Evolutionary conservation across 2,797 vertebrate species (phyloP), one percentile per base, ranked within the genome.

Genomic region (Sphenodon punctatus): DNA sequence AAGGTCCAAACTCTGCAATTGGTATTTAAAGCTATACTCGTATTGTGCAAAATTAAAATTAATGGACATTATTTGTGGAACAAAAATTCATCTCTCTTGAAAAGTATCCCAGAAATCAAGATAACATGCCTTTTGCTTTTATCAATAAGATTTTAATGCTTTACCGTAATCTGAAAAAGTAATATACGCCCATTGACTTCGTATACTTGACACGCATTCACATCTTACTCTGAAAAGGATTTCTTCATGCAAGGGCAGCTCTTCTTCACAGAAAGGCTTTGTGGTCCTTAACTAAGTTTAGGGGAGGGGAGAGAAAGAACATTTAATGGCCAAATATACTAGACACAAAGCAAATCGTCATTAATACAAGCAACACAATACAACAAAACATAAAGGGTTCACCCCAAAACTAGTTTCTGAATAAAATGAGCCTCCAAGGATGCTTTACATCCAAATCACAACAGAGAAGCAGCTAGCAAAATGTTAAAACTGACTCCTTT

Each of bases 141-240:
- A 0, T 39, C 25, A 20, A 15, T 20, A 41, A 55, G 32, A 0
- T 0, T 10, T 2, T 39, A 48, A 15, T 1, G 0, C 0, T 5
- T 68, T 88, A 93, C 93, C 92, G 74, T 59, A 67, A 7, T 90
- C 92, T 0, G 4, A 79, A 12, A 94, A 76, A 3, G 89, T 88
- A 46, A 86, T 87, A 78, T 94, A 85, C 72, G 89, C 79, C 91
- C 93, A 93, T 2, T 2, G 43, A 63, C 94, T 95, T n/a, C 81
- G 80, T 27, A 83, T 7, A 3, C 85, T 93, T 60, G 53, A 19
- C 51, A 53, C 82, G 71, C 95, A 96, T 14, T 93, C 87, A 16
- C 90, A 89, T 38, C 91, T 92, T 78, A 95, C 93, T 75, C 80
- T 87, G 67, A 96, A 89, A 63, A 60, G 64, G 66, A 93, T 75